Conservation (phyloP, 2,888 invertebrate species). For the Hirudinaria manillensis region DNA sequence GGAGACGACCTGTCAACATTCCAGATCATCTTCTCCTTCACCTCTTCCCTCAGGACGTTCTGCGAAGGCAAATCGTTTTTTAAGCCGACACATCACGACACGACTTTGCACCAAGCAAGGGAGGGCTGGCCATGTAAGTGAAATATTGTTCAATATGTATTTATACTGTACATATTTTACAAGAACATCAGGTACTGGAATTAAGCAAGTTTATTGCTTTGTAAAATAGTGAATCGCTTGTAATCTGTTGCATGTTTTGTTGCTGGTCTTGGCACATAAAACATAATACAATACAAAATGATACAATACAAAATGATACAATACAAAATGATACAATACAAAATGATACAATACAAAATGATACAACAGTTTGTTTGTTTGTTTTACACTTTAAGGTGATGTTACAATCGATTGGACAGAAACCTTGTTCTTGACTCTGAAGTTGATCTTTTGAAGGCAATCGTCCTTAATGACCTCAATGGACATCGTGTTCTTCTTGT, state of each 20-base stretch:
- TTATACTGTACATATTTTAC: too few relatives aligned
- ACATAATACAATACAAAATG: too few relatives aligned
- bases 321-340: too few relatives aligned
- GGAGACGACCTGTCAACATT: constrained; percentile 53
- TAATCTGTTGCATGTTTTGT: background rate
- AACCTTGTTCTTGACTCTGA: constrained; percentile 53
- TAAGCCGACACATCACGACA: background rate
- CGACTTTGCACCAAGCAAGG: background rate
- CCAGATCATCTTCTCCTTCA: constrained; percentile 54
- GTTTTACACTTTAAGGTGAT: background rate
- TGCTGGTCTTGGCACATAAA: too few relatives aligned
- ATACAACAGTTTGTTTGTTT: too few relatives aligned
- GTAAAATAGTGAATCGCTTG: background rate
- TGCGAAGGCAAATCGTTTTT: constrained; percentile 34
- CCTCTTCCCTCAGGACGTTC: constrained; percentile 53
- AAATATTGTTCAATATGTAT: too few relatives aligned
- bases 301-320: too few relatives aligned
- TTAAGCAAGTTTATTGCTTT: background rate
- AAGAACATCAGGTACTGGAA: too few relatives aligned
- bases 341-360: too few relatives aligned
- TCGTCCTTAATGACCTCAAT: constrained; percentile 53
- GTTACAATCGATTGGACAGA: too few relatives aligned
- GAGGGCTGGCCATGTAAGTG: too few relatives aligned
- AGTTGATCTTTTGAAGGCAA: constrained; percentile 52
- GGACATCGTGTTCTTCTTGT: constrained; percentile 51